Base-by-base conservation (phyloP, 2,888 invertebrate genomes). In the Podabrus alpinus region DNA sequence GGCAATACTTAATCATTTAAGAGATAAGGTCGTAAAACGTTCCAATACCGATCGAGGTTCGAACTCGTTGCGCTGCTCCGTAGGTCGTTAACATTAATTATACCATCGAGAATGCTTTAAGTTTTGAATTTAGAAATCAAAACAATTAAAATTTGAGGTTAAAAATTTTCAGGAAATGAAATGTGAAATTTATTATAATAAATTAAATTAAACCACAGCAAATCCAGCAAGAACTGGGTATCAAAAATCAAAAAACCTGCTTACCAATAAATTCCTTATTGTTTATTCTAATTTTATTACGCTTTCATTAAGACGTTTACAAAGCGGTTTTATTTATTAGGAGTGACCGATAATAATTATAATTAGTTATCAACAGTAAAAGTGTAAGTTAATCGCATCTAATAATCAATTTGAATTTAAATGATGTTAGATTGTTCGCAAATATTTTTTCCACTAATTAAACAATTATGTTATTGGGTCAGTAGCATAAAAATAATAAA, bases 391-490 rank as follows among this genome's bases (percentile, higher is more conserved):
- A 45, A 45, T 45, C 45, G n/a, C 45, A n/a, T n/a, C n/a, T n/a
- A 45, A 45, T 45, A 45, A 45, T 45, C 45, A 45, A 45, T 45
- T 45, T 45, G 45, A 45, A 45, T 45, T n/a, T 45, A n/a, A 45
- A 45, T n/a, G 45, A 45, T 45, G n/a, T 45, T 45, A 45, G 45
- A 45, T 45, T 45, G 45, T 45, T 45, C 45, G 45, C 45, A 45
- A 45, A 45, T 45, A n/a, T 45, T 45, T n/a, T 45, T 45, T 45
- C 45, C 45, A n/a, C n/a, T 64, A 64, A 64, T 64, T 64, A 64
- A 64, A 64, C 62, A 64, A 64, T 64, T 64, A 64, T 19, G n/a
- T 64, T 64, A 64, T 15, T 64, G 21, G 62, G 62, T 64, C 62
- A 64, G 62, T 64, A 19, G 62, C n/a, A 19, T 61, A 15, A 16